These are phyloP conservation scores for Caenorhabditis sp. DNA, from an alignment of 2,888 invertebrate genomes.

Conservation along the genomic window DNA sequence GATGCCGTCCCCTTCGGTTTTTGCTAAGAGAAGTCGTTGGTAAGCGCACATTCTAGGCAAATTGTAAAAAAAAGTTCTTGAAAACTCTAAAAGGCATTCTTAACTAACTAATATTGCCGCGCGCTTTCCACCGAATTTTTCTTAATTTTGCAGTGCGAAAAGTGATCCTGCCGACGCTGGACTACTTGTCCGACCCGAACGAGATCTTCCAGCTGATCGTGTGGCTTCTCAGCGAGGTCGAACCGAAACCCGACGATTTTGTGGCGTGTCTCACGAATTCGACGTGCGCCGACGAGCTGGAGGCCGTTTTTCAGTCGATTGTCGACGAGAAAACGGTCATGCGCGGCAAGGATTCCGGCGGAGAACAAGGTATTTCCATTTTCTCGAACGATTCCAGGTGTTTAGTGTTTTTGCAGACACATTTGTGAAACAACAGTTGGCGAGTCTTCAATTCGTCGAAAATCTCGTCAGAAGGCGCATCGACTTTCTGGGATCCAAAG, in stretches of 20 bases:
- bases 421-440: conserved; percentile 88
- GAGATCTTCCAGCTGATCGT: conserved; percentile 91
- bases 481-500: conserved; percentile 16
- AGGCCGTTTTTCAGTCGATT: conserved; percentile 87
- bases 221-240: conserved; percentile 88
- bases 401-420: conserved; percentile 83
- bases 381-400: too few species aligned
- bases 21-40: conserved; percentile 82
- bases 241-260: conserved; percentile 89
- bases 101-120: too few species aligned
- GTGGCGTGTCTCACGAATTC: conserved; percentile 88
- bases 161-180: conserved; percentile 85
- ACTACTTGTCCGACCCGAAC: conserved; percentile 89
- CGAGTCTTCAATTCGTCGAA: conserved; percentile 87
- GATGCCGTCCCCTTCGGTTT: conserved; percentile 87
- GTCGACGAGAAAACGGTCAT: conserved; percentile 86
- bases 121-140: too few species aligned
- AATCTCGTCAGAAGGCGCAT: conserved; percentile 63
- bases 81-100: too few species aligned
- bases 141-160: conserved; percentile 80
- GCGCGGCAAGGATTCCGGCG: conserved; percentile 89
- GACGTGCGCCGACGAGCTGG: conserved; percentile 88
- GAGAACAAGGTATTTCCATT: conserved; percentile 87
- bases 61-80: too few species aligned
- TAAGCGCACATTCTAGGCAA: too few species aligned